A percentile compares a stretch with the other conserved stretches of the same genome.
Evolutionary conservation across 2,888 invertebrate genomes (phyloP).

Genomic region (Agonopterix heracliana): DNA sequence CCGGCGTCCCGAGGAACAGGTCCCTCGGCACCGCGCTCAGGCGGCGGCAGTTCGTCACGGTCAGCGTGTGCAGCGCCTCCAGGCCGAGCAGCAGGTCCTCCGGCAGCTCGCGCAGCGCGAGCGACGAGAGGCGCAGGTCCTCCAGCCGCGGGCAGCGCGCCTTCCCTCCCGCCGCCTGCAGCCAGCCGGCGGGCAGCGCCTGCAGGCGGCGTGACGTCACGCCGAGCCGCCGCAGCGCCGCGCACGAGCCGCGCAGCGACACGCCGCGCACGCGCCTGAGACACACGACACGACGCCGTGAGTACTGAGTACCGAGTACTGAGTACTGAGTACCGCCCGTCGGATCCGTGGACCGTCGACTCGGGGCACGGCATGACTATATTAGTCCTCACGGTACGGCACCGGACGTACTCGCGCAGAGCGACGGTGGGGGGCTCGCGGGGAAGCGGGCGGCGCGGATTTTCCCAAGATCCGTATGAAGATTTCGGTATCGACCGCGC

Average conservation of each 20-base stretch:
- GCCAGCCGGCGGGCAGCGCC: constrained; percentile 9
- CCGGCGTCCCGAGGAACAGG: constrained; percentile 13
- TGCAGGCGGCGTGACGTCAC: not conserved
- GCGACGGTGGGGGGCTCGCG: not conserved
- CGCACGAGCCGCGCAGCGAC: constrained; percentile 10
- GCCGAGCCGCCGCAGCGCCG: constrained; percentile 9
- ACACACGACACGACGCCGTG: constrained; percentile 1
- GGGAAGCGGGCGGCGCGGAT: not conserved
- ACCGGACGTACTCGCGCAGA: too few species aligned
- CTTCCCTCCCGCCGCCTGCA: constrained; percentile 7
- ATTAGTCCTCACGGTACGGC: too few species aligned
- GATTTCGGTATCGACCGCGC: too few species aligned
- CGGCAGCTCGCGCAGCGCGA: not conserved
- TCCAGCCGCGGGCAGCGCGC: constrained; percentile 3
- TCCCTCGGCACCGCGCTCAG: constrained; percentile 6
- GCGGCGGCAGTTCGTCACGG: not conserved
- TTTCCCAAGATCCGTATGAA: too few species aligned
- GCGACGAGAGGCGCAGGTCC: not conserved
- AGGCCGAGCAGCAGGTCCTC: not conserved
- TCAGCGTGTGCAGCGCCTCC: not conserved
- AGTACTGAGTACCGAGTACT: too few species aligned
- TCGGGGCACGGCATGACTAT: not conserved
- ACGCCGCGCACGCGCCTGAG: constrained; percentile 6
- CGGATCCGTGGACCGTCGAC: constrained; percentile 2
- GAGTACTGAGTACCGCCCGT: too few species aligned